Evolutionary conservation across 2,113 vertebrate genomes (phyloP).

Genomic region (Rynchops niger): DNA sequence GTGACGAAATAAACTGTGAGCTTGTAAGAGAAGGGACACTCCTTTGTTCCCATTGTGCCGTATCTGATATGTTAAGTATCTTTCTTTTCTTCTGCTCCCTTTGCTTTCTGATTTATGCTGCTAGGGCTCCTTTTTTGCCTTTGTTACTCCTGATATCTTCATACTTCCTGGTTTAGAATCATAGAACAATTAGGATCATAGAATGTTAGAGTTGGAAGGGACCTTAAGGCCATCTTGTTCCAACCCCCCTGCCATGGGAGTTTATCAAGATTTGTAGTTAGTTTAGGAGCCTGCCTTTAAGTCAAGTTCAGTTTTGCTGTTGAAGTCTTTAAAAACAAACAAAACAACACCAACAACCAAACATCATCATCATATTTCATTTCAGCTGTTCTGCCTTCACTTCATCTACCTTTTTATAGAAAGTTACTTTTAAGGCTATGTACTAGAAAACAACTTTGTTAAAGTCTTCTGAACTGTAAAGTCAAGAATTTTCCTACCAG

Average conservation of each 20-base stretch:
- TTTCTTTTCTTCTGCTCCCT: not conserved
- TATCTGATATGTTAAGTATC: not conserved
- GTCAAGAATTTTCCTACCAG: not conserved
- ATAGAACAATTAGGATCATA: not conserved
- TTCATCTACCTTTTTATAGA: not conserved
- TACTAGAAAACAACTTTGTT: not conserved
- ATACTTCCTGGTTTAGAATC: not conserved
- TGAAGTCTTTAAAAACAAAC: not conserved
- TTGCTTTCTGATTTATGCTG: not conserved
- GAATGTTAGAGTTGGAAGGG: not conserved
- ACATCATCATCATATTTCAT: not conserved
- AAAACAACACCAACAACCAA: not conserved
- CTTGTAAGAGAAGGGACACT: not conserved
- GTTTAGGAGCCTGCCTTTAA: not conserved
- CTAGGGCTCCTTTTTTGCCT: not conserved
- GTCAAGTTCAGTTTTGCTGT: not conserved
- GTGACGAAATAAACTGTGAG: not conserved
- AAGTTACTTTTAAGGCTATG: not conserved
- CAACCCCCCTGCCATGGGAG: rapidly evolving
- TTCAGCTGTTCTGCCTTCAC: not conserved
- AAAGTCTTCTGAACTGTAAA: not conserved
- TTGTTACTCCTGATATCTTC: not conserved
- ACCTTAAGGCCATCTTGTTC: not conserved
- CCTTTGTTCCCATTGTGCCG: not conserved
- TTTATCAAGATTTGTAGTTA: not conserved